Base-by-base conservation (phyloP, 2,113 vertebrate genomes). In the Sciurus niger region DNA sequence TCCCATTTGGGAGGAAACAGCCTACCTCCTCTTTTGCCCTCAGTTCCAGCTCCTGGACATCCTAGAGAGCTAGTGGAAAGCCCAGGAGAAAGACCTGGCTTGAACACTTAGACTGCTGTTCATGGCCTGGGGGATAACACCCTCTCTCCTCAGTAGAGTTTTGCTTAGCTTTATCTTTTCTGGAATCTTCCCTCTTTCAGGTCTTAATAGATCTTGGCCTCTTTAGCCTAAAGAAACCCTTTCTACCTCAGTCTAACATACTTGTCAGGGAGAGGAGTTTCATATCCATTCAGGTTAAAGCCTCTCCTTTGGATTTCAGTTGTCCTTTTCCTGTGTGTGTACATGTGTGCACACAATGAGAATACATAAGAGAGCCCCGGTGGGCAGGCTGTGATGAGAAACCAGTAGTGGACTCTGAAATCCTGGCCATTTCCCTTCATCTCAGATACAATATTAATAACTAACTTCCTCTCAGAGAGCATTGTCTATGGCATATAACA, bases 11-110 rank as follows among this genome's bases (percentile, higher is more conserved):
- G 53, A 92, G 46, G 22, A 65, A 60, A 78, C 12, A 67, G 8
- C 2, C 79, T 10, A 2, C 28, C 3, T 32, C 22, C 17, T 14
- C 13, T 2, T 1, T 1, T 6, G 2, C 12, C 16, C 12, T 8
- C 3, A 22, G 0, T 1, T 34, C 4, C 3, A 2, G 25, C 0
- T 37, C 78, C 51, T 20, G 37, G 73, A 24, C 6, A 37, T 37
- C 89, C 48, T 28, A 30, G 18, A 25, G 43, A 88, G 34, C 34
- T 70, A 2, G 13, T 48, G 11, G 43, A 58, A 85, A 88, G 30
- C 34, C 46, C 30, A 68, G 30, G 51, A 82, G 80, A 87, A 68
- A 84, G 8, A 63, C 10, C 1, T 70, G 24, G 18, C 1, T 48
- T 28, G 46, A 53, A 40, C n/a, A 55, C 76, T 70, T 34, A 55